These are phyloP conservation scores for Paramuricea clavata DNA, from an alignment of 92 coral and sea anemone species.

Conservation along the genomic window DNA sequence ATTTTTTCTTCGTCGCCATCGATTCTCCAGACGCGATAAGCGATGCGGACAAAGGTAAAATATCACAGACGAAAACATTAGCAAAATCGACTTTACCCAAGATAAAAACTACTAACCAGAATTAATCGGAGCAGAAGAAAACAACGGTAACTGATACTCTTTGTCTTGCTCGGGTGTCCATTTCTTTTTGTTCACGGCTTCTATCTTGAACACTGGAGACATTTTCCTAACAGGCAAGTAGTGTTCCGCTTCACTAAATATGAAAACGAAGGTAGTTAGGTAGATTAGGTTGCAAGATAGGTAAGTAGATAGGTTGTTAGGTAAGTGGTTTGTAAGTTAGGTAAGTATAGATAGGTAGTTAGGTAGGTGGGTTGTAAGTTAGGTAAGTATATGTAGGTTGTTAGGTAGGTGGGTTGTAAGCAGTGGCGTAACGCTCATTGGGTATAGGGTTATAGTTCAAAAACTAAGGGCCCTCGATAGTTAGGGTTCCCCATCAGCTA, in stretches of 20 bases:
- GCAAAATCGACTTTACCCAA: no score
- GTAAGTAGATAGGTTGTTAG: neutral
- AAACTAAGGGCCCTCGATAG: no score
- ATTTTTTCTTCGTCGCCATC: no score
- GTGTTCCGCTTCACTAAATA: constrained; percentile 68
- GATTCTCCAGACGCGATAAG: neutral
- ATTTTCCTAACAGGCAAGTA: constrained; percentile 71
- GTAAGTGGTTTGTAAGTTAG: no score
- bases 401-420: no score
- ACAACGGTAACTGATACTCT: constrained; percentile 75
- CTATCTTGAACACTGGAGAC: constrained; percentile 80
- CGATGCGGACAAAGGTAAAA: neutral
- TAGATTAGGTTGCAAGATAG: neutral
- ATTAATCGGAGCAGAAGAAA: constrained; percentile 70
- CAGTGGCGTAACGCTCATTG: no score
- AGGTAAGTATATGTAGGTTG: no score
- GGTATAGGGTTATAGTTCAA: no score
- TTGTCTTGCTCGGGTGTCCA: constrained; percentile 37
- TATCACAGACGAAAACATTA: no score
- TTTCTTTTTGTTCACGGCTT: constrained; percentile 14
- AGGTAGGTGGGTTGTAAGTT: no score
- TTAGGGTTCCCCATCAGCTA: no score
- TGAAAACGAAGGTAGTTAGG: neutral
- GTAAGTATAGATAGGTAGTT: no score
- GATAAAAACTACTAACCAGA: constrained; percentile 67